Conservation (phyloP, 1,140 invertebrate genomes). For the Eurosta solidaginis region DNA sequence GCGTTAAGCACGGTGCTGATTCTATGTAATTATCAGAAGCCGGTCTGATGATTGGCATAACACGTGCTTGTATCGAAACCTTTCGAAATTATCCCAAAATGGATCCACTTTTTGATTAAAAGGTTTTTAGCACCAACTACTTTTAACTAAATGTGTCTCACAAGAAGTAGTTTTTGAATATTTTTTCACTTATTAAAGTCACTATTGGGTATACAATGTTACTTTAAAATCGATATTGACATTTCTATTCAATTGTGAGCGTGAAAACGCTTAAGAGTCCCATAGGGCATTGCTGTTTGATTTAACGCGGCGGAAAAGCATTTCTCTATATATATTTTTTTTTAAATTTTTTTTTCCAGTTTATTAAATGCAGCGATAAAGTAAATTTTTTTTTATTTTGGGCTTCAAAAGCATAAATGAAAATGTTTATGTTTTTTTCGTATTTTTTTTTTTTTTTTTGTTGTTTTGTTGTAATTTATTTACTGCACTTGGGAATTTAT, state of each 20-base stretch:
- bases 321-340: background rate
- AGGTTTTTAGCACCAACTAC: too few relatives aligned
- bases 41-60: too few relatives aligned
- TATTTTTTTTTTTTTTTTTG: background rate
- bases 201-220: too few relatives aligned
- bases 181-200: too few relatives aligned
- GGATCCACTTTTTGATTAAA: too few relatives aligned
- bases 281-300: background rate
- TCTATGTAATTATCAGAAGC: too few relatives aligned
- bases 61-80: too few relatives aligned
- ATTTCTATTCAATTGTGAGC: background rate
- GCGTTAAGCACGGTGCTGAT: too few relatives aligned
- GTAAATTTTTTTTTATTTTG: background rate
- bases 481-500: background rate
- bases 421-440: background rate
- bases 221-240: too few relatives aligned
- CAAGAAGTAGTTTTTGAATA: too few relatives aligned
- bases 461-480: slow-evolving; percentile 1
- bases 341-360: background rate
- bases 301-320: background rate
- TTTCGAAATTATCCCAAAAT: too few relatives aligned
- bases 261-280: background rate
- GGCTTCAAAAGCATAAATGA: slow-evolving; percentile 4
- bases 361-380: background rate
- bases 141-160: too few relatives aligned